Base-by-base conservation (phyloP, 2,113 vertebrate genomes). In the Tragelaphus imberbis region DNA sequence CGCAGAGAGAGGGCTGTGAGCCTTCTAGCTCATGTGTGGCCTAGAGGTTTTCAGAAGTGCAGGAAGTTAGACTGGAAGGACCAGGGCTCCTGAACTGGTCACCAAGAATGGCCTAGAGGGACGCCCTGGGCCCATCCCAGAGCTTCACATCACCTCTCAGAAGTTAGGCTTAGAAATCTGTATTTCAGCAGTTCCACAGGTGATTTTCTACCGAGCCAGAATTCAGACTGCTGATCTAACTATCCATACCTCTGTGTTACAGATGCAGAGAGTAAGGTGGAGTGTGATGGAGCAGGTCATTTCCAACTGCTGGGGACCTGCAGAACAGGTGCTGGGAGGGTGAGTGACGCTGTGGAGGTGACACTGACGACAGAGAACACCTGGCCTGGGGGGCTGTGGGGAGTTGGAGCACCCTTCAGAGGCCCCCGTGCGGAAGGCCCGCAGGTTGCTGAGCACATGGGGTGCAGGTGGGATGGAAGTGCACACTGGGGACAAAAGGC, bases 351-450 rank as follows among this genome's bases (percentile, higher is more conserved):
- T 56, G 0, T 75, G 88, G 8, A 10, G 49, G 7, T 3, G 10
- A 65, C 1, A 1, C 36, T 80, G 51, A 65, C 7, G 7, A 47
- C 28, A 75, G 33, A 47, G 15, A 27, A 49, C 51, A 77, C 27
- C n/a, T 16, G 61, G 33, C 25, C 36, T 2, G 17, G 9, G 30
- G 13, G 16, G 1, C 2, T 0, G 8, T 7, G 65, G 36, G 11
- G 56, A 10, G 14, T 16, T 6, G 40, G 61, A 33, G 59, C 2
- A 1, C 11, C 82, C 8, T 49, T 33, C 51, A 53, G 95, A 79
- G 27, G 25, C 40, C 53, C 28, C 33, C 11, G 1, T 27, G 33
- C 21, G 10, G 58, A 44, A 88, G 51, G 27, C 8, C 0, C 2
- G 27, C 6, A 3, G 21, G n/a, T 19, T 49, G 13, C 40, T 36